A percentile compares a stretch with the other conserved stretches of the same genome.
phyloP scores from a whole-genome alignment of 2,888 invertebrate species.

The Eilema sororculum region DNA sequence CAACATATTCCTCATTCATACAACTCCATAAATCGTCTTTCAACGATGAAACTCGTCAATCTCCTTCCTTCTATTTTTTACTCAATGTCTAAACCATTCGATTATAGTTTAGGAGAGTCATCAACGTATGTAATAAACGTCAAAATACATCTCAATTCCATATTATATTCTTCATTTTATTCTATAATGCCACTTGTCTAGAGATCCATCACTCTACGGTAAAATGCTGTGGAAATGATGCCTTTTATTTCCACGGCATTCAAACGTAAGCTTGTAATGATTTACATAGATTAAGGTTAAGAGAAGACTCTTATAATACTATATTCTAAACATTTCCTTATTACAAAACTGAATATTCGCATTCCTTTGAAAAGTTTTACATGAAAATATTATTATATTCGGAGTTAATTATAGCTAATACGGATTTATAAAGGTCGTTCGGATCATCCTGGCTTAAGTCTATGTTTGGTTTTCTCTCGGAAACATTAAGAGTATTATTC shows the following conservation, averaged over 20 bases:
- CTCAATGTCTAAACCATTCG: too few relatives aligned
- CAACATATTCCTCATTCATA: too few relatives aligned
- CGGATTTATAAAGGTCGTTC: slow-evolving; percentile 2
- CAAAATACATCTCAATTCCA: too few relatives aligned
- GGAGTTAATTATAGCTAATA: background rate
- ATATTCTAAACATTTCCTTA: background rate
- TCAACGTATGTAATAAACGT: too few relatives aligned
- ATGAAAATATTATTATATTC: background rate
- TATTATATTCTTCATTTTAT: too few relatives aligned
- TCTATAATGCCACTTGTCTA: too few relatives aligned
- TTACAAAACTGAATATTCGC: background rate
- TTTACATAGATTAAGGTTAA: background rate
- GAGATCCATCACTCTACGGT: background rate
- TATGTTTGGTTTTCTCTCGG: background rate
- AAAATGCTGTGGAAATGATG: background rate
- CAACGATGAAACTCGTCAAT: background rate
- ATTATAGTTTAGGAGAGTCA: too few relatives aligned
- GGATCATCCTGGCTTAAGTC: background rate
- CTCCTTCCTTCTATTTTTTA: background rate
- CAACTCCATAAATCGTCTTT: background rate
- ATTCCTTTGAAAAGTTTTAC: background rate
- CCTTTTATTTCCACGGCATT: background rate
- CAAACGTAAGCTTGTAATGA: background rate
- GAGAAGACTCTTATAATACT: background rate
- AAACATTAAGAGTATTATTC: background rate